Conservation (phyloP, 1,140 invertebrate genomes). For the Drosophila saltans region DNA sequence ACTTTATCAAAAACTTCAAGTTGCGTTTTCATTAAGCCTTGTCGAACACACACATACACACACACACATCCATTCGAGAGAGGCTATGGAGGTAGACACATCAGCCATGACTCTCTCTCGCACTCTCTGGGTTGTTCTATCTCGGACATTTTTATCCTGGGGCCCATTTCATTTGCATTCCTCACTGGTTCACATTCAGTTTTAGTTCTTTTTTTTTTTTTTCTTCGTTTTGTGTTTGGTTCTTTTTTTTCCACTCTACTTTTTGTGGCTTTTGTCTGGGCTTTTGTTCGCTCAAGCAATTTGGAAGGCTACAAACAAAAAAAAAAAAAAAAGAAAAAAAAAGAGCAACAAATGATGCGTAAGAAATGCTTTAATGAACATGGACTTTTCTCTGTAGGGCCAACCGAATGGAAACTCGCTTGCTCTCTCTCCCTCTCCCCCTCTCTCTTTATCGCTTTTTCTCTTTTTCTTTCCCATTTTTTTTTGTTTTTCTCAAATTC, state of each 20-base stretch:
- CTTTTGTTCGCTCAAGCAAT: conserved; percentile 23
- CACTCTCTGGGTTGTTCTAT: not conserved
- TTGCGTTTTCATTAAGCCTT: conserved; percentile 63
- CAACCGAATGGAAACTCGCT: not conserved
- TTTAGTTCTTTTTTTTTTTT: conserved; percentile 15
- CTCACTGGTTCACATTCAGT: conserved; percentile 29
- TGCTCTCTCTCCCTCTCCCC: not conserved
- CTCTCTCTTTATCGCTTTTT: not conserved
- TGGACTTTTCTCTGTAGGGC: conserved; percentile 9
- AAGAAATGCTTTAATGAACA: conserved; percentile 78
- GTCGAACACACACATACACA: not conserved
- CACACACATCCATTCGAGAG: not conserved
- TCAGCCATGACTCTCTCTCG: not conserved
- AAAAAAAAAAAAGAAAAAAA: too few species aligned
- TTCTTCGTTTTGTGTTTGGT: not conserved
- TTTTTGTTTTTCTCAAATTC: conserved; percentile 4
- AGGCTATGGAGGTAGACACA: not conserved
- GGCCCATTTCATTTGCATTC: conserved; percentile 57
- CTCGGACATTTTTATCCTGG: conserved; percentile 23
- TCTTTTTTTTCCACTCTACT: not conserved
- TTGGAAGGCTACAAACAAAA: conserved; percentile 7
- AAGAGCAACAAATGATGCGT: conserved; percentile 74
- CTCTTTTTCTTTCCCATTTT: not conserved
- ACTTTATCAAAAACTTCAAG: conserved; percentile 58
- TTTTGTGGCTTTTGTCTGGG: conserved; percentile 9